Percentiles rank a stretch among this genome's conserved stretches.
These are phyloP conservation scores for Drosophila acutilabella DNA, from an alignment of 2,888 invertebrate genomes.

Conservation along the genomic window DNA sequence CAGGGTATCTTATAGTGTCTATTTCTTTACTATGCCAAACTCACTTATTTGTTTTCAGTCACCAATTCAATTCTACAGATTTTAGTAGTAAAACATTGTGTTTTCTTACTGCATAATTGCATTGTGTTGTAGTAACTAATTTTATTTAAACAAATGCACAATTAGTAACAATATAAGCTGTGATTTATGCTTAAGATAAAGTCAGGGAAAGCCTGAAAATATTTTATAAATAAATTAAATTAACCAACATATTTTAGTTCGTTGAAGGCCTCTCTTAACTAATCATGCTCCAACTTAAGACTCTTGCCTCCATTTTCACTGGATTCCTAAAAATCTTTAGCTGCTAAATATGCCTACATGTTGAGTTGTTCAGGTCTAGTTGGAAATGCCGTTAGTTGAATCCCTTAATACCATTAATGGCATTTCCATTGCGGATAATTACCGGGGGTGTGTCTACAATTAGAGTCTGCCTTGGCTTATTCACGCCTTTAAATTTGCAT, in stretches of 20 bases:
- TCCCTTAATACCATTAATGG: slow-evolving; percentile 83
- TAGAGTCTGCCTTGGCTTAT: slow-evolving; percentile 73
- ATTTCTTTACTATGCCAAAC: not conserved
- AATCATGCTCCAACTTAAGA: not conserved
- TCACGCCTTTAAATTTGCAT: slow-evolving; percentile 82
- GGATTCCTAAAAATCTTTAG: slow-evolving; percentile 1
- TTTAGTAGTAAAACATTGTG: slow-evolving; percentile 47
- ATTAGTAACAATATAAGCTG: not conserved
- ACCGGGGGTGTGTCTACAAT: slow-evolving; percentile 75
- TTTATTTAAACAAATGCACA: slow-evolving; percentile 7
- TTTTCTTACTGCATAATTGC: slow-evolving; percentile 41
- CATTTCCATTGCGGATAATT: slow-evolving; percentile 82
- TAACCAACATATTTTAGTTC: too few relatives aligned
- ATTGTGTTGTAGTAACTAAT: slow-evolving; percentile 31
- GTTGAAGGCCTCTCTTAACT: too few relatives aligned
- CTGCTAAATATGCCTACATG: slow-evolving; percentile 16
- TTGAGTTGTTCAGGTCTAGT: not conserved
- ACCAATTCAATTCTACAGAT: slow-evolving; percentile 46
- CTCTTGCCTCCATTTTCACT: not conserved
- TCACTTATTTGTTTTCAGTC: slow-evolving; percentile 12
- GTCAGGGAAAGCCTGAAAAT: not conserved
- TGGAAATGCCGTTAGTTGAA: slow-evolving; percentile 34
- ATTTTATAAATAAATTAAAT: not conserved
- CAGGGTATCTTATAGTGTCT: slow-evolving; percentile 18
- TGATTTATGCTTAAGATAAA: not conserved